Evolutionary conservation across 2,113 vertebrate genomes (phyloP).

Genomic region (Plectropomus leopardus): DNA sequence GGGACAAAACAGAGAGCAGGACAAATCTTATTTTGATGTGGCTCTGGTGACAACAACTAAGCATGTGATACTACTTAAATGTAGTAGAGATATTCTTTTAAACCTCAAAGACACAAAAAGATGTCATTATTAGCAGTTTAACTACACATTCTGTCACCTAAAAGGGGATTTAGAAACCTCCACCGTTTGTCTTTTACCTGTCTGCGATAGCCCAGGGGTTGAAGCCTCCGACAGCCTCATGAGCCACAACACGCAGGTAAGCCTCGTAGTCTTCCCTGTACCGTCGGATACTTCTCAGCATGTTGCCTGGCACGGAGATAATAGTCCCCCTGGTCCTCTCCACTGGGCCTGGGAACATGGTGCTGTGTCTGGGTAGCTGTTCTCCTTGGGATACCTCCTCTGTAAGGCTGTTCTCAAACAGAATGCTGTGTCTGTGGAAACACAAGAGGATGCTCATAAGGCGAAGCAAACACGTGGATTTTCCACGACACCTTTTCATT

Average conservation of each 20-base stretch:
- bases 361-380: conserved; percentile 31
- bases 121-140: neutral
- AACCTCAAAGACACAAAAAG: neutral
- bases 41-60: conserved; percentile 10
- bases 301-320: conserved; percentile 83
- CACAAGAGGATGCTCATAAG: conserved; percentile 11
- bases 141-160: neutral
- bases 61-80: neutral
- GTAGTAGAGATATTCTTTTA: neutral
- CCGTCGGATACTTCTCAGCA: conserved; percentile 85
- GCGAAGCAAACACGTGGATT: neutral
- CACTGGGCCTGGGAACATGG: conserved; percentile 25
- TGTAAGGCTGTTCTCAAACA: conserved; percentile 78
- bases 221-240: conserved; percentile 88
- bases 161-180: neutral
- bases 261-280: conserved; percentile 86
- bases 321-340: conserved; percentile 32
- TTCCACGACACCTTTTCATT: conserved; percentile 31
- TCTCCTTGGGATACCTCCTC: conserved; percentile 75
- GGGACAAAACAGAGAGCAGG: neutral
- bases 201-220: conserved; percentile 91
- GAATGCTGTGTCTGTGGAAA: conserved; percentile 61
- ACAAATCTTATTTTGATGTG: neutral
- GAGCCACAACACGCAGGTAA: conserved; percentile 87
- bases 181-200: conserved; percentile 83